A percentile compares a stretch with the other conserved stretches of the same genome.
Conservation (phyloP, 2,113 vertebrate genomes). For the Sinocyclocheilus anshuiensis region DNA sequence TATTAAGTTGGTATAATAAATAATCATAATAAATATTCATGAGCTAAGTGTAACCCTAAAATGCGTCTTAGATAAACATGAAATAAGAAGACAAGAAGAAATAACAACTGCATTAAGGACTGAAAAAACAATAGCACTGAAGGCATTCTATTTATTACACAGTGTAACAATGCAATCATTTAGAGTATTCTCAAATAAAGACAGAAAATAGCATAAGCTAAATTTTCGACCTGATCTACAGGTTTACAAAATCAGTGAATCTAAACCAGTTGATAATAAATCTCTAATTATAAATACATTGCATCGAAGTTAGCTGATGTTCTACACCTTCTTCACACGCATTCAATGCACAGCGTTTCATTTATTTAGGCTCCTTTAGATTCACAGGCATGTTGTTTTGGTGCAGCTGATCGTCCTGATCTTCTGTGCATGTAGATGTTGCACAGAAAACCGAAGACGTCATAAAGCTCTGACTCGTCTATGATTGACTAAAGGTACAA, state of each 20-base stretch:
- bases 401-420: background rate
- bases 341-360: background rate
- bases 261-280: background rate
- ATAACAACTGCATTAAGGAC: background rate
- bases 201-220: background rate
- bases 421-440: background rate
- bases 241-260: background rate
- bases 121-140: background rate
- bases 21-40: background rate
- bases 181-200: background rate
- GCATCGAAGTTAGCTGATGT: background rate
- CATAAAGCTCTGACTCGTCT: background rate
- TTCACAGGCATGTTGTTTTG: background rate
- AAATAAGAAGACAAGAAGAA: background rate
- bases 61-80: background rate
- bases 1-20: background rate
- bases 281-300: slow-evolving; percentile 12
- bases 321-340: background rate
- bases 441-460: background rate
- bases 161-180: background rate
- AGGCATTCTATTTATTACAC: background rate
- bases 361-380: background rate
- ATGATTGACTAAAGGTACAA: background rate
- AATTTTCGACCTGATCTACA: slow-evolving; percentile 37
- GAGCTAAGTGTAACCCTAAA: background rate